phyloP scores from a whole-genome alignment of 2,797 vertebrate species.

The Alfaro cultratus region DNA sequence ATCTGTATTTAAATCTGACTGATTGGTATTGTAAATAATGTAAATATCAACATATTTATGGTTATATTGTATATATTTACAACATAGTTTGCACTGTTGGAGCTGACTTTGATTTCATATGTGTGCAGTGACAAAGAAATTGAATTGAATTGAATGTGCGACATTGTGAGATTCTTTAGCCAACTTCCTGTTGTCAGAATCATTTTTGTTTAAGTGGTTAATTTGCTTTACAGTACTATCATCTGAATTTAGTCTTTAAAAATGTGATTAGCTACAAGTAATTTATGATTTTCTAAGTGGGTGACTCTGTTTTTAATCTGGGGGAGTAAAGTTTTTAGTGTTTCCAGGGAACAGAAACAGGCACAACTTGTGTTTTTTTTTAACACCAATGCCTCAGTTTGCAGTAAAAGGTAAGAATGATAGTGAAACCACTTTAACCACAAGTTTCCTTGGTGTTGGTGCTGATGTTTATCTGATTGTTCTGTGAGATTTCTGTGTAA shows the following conservation, averaged over 20 bases:
- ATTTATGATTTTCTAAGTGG: neutral
- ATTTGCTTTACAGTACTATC: neutral
- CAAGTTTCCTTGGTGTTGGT: neutral
- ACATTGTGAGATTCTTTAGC: neutral
- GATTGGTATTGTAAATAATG: too few species aligned
- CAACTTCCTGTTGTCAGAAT: neutral
- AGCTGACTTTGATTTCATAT: too few species aligned
- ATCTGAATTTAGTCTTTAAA: neutral
- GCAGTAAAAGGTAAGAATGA: neutral
- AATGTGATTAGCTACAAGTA: neutral
- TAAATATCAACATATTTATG: too few species aligned
- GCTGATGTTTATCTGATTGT: neutral
- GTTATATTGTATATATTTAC: too few species aligned
- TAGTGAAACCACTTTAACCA: constrained; percentile 2
- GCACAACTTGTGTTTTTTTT: neutral
- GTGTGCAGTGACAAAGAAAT: too few species aligned
- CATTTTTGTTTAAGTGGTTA: neutral
- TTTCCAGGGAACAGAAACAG: neutral
- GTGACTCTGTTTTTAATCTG: neutral
- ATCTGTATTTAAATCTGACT: too few species aligned
- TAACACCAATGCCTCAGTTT: neutral
- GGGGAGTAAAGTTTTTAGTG: neutral
- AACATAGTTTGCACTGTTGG: too few species aligned
- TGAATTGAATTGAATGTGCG: too few species aligned
- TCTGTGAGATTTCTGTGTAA: neutral